Percentiles rank a stretch among this genome's conserved stretches.
phyloP scores from a whole-genome alignment of 2,888 invertebrate genomes.

The Xestia sexstrigata region DNA sequence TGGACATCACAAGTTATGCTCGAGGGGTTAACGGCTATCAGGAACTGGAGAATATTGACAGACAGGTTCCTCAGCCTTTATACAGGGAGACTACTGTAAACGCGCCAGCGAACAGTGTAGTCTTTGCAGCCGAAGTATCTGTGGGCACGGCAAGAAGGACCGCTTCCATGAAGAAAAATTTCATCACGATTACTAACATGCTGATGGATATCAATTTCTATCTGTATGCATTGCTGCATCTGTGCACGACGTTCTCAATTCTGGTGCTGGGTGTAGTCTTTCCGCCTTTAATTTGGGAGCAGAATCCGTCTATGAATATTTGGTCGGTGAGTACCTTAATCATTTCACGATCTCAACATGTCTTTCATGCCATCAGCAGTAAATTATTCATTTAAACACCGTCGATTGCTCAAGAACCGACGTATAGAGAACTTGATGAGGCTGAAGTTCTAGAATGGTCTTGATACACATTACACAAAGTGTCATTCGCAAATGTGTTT shows the following conservation, averaged over 20 bases:
- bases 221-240: conserved; percentile 88
- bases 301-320: conserved; percentile 83
- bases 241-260: conserved; percentile 89
- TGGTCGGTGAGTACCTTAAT: conserved; percentile 81
- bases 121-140: conserved; percentile 82
- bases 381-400: too few relatives aligned
- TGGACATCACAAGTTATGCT: conserved; percentile 77
- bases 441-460: not conserved
- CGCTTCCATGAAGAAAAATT: conserved; percentile 85
- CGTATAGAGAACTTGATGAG: too few relatives aligned
- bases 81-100: conserved; percentile 90
- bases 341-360: not conserved
- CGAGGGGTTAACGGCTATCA: conserved; percentile 81
- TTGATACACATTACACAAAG: not conserved
- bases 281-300: conserved; percentile 89
- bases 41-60: conserved; percentile 86
- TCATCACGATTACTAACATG: conserved; percentile 85
- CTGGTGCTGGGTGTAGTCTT: conserved; percentile 89
- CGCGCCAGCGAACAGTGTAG: conserved; percentile 79
- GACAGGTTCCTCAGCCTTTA: conserved; percentile 87
- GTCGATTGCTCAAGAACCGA: too few relatives aligned
- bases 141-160: conserved; percentile 85
- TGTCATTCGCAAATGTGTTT: not conserved
- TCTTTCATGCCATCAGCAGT: not conserved
- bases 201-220: conserved; percentile 89